Evolutionary conservation across 2,888 invertebrate genomes (phyloP).

Genomic region (Urechis unicinctus): DNA sequence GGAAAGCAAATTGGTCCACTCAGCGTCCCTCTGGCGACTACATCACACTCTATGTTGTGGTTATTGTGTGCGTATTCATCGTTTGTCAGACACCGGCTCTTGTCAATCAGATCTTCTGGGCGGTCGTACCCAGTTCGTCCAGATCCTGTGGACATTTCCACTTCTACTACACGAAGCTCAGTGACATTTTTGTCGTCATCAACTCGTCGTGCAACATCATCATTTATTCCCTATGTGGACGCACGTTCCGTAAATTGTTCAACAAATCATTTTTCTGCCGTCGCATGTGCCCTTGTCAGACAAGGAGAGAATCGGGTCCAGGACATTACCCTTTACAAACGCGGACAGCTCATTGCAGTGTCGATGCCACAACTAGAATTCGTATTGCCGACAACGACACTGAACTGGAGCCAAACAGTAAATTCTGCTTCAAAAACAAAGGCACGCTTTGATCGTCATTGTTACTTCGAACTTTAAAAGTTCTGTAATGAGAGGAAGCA

Average conservation of each 20-base stretch:
- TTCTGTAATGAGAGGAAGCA: no score
- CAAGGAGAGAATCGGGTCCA: no score
- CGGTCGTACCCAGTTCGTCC: neutral
- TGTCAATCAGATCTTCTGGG: slow-evolving; percentile 19
- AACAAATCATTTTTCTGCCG: no score
- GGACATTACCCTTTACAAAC: no score
- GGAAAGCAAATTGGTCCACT: slow-evolving; percentile 1
- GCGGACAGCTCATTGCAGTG: no score
- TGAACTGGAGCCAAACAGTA: no score
- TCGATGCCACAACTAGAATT: no score
- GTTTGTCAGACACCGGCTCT: slow-evolving; percentile 16
- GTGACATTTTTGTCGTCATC: slow-evolving; percentile 15
- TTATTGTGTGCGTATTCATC: slow-evolving; percentile 14
- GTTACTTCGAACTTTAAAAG: no score
- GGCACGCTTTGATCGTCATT: no score
- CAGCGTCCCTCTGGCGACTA: slow-evolving; percentile 5
- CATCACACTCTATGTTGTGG: slow-evolving; percentile 11
- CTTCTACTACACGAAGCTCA: slow-evolving; percentile 17
- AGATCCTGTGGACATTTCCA: slow-evolving; percentile 14
- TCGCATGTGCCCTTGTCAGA: no score
- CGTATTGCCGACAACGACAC: no score
- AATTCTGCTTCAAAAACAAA: no score
- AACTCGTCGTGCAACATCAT: slow-evolving; percentile 18
- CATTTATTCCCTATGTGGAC: slow-evolving; percentile 19
- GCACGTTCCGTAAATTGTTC: slow-evolving; percentile 14